These are phyloP conservation scores for Lasiurus borealis DNA, from an alignment of 2,113 vertebrate genomes.

Conservation along the genomic window DNA sequence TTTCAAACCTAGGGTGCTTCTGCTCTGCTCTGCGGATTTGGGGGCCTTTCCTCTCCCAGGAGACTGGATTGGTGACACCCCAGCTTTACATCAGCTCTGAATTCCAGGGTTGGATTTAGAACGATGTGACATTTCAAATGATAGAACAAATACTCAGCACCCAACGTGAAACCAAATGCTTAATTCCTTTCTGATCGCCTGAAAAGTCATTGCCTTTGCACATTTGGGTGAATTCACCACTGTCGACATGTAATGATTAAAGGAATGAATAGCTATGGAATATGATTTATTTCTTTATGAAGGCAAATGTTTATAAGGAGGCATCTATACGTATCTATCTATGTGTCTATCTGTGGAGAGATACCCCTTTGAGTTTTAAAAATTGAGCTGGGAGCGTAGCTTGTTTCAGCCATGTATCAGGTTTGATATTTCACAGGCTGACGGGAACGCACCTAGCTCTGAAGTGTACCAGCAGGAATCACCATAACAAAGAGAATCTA, in stretches of 20 bases:
- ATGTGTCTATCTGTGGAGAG: neutral
- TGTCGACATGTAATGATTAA: neutral
- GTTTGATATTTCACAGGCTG: neutral
- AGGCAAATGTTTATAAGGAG: neutral
- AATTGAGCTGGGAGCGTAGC: neutral
- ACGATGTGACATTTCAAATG: neutral
- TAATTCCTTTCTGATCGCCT: neutral
- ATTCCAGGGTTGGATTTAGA: neutral
- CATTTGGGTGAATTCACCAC: neutral
- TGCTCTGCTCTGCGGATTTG: neutral
- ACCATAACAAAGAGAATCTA: slow-evolving; percentile 17
- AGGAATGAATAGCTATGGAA: neutral
- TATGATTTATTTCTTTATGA: neutral
- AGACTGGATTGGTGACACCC: neutral
- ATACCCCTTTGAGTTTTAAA: neutral
- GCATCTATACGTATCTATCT: neutral
- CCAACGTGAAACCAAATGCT: neutral
- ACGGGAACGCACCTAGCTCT: neutral
- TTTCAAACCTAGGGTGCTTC: neutral
- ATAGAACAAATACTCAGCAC: neutral
- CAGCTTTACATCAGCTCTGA: neutral
- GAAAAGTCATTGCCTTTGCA: neutral
- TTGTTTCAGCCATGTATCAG: neutral
- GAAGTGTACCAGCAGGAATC: neutral
- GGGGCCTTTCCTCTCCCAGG: neutral